Base-by-base conservation (phyloP, 2,113 vertebrate genomes). In the Crotalus helleri region DNA sequence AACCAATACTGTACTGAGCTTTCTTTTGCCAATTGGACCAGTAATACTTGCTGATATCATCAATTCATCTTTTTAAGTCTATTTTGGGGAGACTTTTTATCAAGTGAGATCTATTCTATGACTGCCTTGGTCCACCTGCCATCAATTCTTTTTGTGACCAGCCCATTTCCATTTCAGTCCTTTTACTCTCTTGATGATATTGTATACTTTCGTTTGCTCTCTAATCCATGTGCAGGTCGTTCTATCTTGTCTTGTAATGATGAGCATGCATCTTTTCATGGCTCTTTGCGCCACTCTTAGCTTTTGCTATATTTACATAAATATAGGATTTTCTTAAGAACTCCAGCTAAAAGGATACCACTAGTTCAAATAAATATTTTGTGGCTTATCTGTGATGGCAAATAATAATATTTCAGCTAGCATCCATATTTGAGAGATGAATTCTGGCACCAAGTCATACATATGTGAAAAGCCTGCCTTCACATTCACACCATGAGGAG, bases 401-500 rank as follows among this genome's bases (percentile, higher is more conserved):
- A 85, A 51, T 15, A 4, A 59, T 29, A 90, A 61, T 85, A 46
- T 90, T 86, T 29, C 44, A 33, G 61, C 44, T n/a, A 92, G 59
- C 74, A 5, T 59, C 93, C 54, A 90, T 81, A 90, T 61, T 94
- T 95, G 49, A 90, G 81, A 94, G 55, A 54, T 51, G 88, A 94
- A 94, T 94, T 94, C 95, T 23, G 0, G 59, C 17, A 0, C 94
- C 91, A 94, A 85, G 91, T 88, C 39, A 54, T 95, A 44, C 93
- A 94, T 92, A 93, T 93, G 95, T 95, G 95, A 97, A 96, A 97
- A 95, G 93, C 91, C 93, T 94, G 49, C 93, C 94, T 95, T 85
- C 92, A 91, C 96, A 93, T 92, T 96, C 92, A 93, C 85, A 85
- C 55, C 74, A 74, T 9, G 58, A 93, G 81, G 92, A 94, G 91